Percentiles rank a stretch among this genome's conserved stretches.
These are phyloP conservation scores for Eurytoma californica DNA, from an alignment of 2,888 invertebrate genomes.

Conservation along the genomic window DNA sequence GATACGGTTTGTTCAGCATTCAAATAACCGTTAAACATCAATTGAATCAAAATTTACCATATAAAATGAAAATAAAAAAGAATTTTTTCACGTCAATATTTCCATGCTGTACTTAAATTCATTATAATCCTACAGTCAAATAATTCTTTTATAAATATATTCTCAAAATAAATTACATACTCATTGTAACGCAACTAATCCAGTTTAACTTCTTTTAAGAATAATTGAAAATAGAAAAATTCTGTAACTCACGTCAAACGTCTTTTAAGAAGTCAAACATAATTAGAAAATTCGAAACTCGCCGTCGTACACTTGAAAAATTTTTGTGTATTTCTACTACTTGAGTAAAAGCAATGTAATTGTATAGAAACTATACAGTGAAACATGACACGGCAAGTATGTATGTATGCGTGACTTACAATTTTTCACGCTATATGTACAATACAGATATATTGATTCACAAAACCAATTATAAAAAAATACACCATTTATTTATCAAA, in stretches of 20 bases:
- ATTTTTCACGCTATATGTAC: no score
- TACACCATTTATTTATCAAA: no score
- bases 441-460: no score
- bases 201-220: neutral
- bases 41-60: neutral
- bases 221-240: neutral
- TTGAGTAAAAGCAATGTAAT: conserved; percentile 11
- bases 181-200: neutral
- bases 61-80: conserved; percentile 20
- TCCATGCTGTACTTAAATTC: neutral
- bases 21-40: neutral
- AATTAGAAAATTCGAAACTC: neutral
- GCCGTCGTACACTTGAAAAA: neutral
- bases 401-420: no score
- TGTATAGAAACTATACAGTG: conserved; percentile 18
- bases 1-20: neutral
- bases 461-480: no score
- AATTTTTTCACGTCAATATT: conserved; percentile 20
- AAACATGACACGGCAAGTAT: no score
- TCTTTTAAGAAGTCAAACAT: neutral
- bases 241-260: neutral
- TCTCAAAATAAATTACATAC: conserved; percentile 10
- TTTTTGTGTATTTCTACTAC: neutral
- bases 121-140: neutral
- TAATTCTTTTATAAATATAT: neutral